Base-by-base conservation (phyloP, 2,113 vertebrate species). In the Myrmophylax atrothorax region DNA sequence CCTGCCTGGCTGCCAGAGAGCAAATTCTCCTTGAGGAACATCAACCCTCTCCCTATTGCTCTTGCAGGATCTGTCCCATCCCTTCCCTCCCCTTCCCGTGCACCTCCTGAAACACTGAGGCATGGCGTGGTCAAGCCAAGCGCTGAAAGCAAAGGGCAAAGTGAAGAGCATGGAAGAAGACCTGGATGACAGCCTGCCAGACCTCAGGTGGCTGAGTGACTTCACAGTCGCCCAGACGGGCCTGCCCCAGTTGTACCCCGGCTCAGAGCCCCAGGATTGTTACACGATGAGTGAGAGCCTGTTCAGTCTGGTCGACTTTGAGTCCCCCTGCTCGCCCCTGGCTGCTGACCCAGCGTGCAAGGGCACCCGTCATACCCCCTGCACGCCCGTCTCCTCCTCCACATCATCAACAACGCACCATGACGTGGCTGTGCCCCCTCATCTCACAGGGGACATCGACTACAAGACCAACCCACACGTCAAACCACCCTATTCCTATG, bases 201-300 rank as follows among this genome's bases (percentile, higher is more conserved):
- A 98, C 97, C 98, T 99, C 73, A 98, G 99, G 96, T 99, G 99
- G 99, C 98, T 99, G 70, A 98, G 99, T 97, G 99, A 99, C 87
- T 99, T 99, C 97, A 99, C 99, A 40, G 99, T 99, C 64, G 95
- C 98, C 83, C 98, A 97, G 12, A 93, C 98, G 63, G 98, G 97
- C 82, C 46, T 97, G 94, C 73, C 93, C 93, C 20, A 98, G 80
- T 7, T 90, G 0, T 90, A 90, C 80, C 35, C 96, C 5, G 97
- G 97, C 78, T 94, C 96, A 0, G 98, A 98, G 75, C 96, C 98
- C 35, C 97, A 98, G 1, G 96, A 98, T 17, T 98, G 97, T 76
- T 97, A 96, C 74, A 98, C 92, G 19, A 88, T 98, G 80, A 90
- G 88, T 1, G 88, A 90, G 80, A 90, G 88, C 5, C 80, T 90